Percentiles rank a stretch among this genome's conserved stretches.
phyloP scores from a whole-genome alignment of 2,888 invertebrate genomes.

The Criorhina ranunculi region DNA sequence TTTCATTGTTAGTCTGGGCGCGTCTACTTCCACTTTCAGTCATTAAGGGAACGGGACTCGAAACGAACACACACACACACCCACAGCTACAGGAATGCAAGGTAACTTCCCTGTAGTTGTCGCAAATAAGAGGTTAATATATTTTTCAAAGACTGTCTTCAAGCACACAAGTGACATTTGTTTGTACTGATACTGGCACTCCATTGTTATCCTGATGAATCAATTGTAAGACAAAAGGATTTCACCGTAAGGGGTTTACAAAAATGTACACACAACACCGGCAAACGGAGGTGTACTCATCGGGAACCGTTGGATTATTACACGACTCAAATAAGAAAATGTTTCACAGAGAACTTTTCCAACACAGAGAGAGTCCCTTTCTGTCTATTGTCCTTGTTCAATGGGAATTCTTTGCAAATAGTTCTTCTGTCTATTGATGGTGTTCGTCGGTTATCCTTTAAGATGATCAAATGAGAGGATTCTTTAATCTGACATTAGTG shows the following conservation, averaged over 20 bases:
- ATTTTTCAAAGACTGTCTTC: slow-evolving; percentile 58
- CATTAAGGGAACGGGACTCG: slow-evolving; percentile 54
- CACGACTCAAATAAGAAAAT: slow-evolving; percentile 55
- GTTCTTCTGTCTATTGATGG: slow-evolving; percentile 39
- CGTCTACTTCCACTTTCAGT: slow-evolving; percentile 38
- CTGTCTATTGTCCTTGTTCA: slow-evolving; percentile 62
- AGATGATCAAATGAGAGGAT: slow-evolving; percentile 57
- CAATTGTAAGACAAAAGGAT: slow-evolving; percentile 74
- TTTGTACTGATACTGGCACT: slow-evolving; percentile 10
- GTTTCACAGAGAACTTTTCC: slow-evolving; percentile 3
- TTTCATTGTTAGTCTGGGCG: slow-evolving; percentile 52
- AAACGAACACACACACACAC: no score
- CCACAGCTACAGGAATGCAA: slow-evolving; percentile 7
- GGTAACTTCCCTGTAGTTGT: slow-evolving; percentile 31
- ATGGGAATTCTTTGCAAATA: slow-evolving; percentile 69
- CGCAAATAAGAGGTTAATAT: slow-evolving; percentile 72
- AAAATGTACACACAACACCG: slow-evolving; percentile 23
- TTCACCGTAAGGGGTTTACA: slow-evolving; percentile 48
- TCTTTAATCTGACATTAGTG: slow-evolving; percentile 74
- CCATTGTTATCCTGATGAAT: slow-evolving; percentile 76
- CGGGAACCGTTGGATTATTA: slow-evolving; percentile 53
- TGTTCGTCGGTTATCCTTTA: slow-evolving; percentile 62
- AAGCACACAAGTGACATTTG: neutral
- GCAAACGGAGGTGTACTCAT: neutral
- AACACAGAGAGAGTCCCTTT: slow-evolving; percentile 26